Conservation (phyloP, 2,113 vertebrate species). For the Plestiodon gilberti region DNA sequence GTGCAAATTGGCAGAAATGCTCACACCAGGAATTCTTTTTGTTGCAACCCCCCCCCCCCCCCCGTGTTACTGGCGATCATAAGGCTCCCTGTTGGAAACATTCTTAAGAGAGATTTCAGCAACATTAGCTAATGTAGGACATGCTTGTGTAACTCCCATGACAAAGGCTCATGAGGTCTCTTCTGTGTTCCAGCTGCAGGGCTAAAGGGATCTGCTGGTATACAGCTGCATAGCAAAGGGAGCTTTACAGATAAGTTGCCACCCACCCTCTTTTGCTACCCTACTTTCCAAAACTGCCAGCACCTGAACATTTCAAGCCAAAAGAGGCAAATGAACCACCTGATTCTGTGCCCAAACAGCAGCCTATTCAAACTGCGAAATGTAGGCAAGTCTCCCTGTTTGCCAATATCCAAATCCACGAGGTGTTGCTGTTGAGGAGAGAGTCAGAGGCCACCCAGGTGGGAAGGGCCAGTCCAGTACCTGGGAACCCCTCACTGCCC, state of each 20-base stretch:
- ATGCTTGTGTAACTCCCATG: neutral
- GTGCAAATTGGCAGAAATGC: neutral
- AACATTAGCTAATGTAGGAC: neutral
- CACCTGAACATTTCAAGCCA: neutral
- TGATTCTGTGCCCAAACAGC: neutral
- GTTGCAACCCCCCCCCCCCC: neutral
- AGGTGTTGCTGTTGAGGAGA: too few relatives aligned
- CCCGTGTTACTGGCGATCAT: neutral
- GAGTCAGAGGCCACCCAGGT: too few relatives aligned
- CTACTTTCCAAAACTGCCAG: neutral
- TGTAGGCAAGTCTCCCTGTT: neutral
- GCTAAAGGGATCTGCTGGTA: neutral
- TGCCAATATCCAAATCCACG: too few relatives aligned
- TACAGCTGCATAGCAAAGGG: neutral
- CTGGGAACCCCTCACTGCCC: too few relatives aligned
- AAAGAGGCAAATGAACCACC: neutral
- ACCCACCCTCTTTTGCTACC: neutral
- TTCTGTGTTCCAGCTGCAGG: neutral
- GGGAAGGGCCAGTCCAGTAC: too few relatives aligned
- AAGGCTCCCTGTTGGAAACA: neutral
- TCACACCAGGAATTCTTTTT: neutral
- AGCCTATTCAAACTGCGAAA: neutral
- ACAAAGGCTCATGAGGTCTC: neutral
- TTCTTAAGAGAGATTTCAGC: neutral
- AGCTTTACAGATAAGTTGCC: neutral